Evolutionary conservation across 2,797 vertebrate genomes (phyloP).

Genomic region (Micrastur ruficollis): DNA sequence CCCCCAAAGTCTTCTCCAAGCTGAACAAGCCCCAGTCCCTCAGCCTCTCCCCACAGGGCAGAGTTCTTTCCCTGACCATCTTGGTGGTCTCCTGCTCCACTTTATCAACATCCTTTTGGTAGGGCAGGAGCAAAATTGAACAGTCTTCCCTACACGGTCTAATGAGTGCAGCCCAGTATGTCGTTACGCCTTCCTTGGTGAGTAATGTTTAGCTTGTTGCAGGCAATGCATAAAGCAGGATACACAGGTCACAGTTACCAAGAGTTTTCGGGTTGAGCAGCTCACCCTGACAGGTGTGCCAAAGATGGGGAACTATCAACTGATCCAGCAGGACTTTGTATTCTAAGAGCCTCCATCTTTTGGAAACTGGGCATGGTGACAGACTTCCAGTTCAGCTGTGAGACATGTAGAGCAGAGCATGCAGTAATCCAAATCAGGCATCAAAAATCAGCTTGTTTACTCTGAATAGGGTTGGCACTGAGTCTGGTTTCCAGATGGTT

Average conservation of each 20-base stretch:
- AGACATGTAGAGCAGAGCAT: neutral
- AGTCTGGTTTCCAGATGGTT: conserved; percentile 9
- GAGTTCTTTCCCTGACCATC: neutral
- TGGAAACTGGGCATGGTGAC: neutral
- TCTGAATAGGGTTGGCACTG: neutral
- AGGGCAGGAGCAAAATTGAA: neutral
- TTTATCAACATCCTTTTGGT: neutral
- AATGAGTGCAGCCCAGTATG: neutral
- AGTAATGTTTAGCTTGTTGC: neutral
- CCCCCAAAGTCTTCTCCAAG: neutral
- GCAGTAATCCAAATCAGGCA: conserved; percentile 23
- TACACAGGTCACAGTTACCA: neutral
- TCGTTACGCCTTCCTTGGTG: neutral
- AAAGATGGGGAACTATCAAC: neutral
- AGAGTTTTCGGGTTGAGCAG: neutral
- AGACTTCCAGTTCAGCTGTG: neutral
- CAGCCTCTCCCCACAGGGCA: neutral
- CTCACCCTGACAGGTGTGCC: neutral
- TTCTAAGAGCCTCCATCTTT: neutral
- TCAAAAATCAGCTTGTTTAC: neutral
- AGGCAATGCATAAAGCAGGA: neutral
- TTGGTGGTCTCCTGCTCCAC: neutral
- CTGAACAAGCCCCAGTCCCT: neutral
- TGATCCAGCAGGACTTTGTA: neutral
- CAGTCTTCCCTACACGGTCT: neutral